Evolutionary conservation across 1,140 invertebrate genomes (phyloP).

Genomic region (Saxidomus purpurata): DNA sequence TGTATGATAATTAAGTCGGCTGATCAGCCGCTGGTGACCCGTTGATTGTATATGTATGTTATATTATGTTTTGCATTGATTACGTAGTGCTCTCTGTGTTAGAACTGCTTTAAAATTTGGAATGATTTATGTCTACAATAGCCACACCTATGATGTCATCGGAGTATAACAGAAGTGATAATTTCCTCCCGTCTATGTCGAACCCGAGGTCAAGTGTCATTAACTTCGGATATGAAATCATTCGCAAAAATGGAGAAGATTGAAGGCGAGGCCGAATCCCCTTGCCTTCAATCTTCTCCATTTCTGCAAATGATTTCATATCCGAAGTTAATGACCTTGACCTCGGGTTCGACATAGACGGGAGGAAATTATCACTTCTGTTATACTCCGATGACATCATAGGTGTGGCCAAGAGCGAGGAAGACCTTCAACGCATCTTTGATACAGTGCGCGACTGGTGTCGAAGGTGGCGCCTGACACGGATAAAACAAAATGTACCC

Average conservation of each 20-base stretch:
- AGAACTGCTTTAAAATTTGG: neutral
- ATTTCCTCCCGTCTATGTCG: neutral
- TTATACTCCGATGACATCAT: conserved; percentile 66
- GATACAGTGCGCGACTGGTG: neutral
- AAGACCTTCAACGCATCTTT: neutral
- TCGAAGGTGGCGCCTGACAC: conserved; percentile 32
- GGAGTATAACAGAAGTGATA: conserved; percentile 57
- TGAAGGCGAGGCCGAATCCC: too few species aligned
- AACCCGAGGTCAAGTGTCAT: conserved; percentile 29
- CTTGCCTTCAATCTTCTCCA: conserved; percentile 42
- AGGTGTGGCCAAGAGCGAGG: neutral
- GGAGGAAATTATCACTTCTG: conserved; percentile 16
- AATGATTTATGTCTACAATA: neutral
- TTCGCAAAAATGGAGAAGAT: conserved; percentile 48
- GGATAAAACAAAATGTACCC: conserved; percentile 20
- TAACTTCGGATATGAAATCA: conserved; percentile 18
- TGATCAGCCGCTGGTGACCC: too few species aligned
- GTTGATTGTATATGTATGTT: too few species aligned
- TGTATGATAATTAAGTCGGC: too few species aligned
- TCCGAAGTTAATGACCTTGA: conserved; percentile 42
- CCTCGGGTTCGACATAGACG: neutral
- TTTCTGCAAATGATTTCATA: conserved; percentile 33
- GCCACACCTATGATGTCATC: conserved; percentile 54
- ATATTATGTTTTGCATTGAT: too few species aligned
- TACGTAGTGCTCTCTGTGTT: neutral